Evolutionary conservation across 2,888 invertebrate species (phyloP), one percentile per base, ranked within the genome.

Genomic region (Allacma fusca): DNA sequence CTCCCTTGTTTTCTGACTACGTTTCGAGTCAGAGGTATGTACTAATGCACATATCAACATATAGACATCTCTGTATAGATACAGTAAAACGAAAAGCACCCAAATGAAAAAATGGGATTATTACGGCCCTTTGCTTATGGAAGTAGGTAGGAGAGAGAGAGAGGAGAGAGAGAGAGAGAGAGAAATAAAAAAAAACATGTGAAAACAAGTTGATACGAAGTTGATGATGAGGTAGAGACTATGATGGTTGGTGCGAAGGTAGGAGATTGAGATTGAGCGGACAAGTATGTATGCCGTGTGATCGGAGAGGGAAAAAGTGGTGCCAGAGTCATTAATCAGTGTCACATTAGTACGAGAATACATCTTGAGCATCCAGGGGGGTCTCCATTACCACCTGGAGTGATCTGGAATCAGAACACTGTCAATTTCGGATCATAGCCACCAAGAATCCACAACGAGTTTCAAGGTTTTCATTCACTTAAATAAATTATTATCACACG

Each of bases 321-420:
- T 57, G 73, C 74, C 29, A 72, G 64, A 68, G 65, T 81, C 81
- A 84, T 84, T 83, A 84, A 83, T 84, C 84, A 83, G 82, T 84
- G 84, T 84, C 84, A 82, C 79, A 82, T 84, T 84, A 84, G 74
- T 74, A 77, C 57, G 69, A 78, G 74, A 74, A 77, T 78, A 80
- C 78, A 78, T 80, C 78, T 80, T 72, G 59, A 75, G 76, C 79
- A 59, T 78, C 77, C 40, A 75, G 78, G 83, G 81, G 82, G 81
- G 82, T 81, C 82, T 69, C 75, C 77, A 77, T 72, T 78, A 76
- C 82, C 82, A 79, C 82, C 82, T 78, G 80, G 71, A 40, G 78
- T 77, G 78, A 80, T 78, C 77, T 72, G 79, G 73, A 80, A 82
- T 81, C 81, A 81, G 81, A 82, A 80, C 81, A 82, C 82, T 82